These are phyloP conservation scores for Epizoanthus rinbou DNA, from an alignment of 92 coral and sea anemone genomes.

Conservation along the genomic window DNA sequence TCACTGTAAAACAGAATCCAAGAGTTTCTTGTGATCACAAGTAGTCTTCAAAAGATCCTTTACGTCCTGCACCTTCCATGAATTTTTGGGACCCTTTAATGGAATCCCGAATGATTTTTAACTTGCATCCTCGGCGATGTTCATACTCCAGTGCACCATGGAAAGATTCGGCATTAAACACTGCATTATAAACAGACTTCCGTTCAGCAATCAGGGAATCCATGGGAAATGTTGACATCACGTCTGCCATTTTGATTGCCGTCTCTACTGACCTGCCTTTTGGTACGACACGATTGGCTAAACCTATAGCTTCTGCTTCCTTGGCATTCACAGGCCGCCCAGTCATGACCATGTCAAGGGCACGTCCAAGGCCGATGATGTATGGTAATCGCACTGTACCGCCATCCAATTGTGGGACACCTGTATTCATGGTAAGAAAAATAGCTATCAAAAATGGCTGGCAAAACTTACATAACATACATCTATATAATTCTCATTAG, in stretches of 20 bases:
- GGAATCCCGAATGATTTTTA: slow-evolving; percentile 64
- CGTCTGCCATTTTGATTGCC: slow-evolving; percentile 67
- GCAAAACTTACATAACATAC: too few relatives aligned
- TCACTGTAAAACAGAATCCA: neutral
- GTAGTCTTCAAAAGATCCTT: slow-evolving; percentile 85
- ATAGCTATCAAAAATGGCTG: too few relatives aligned
- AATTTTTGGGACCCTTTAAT: slow-evolving; percentile 80
- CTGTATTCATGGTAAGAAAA: slow-evolving; percentile 25
- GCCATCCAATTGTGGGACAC: slow-evolving; percentile 89
- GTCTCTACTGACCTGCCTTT: slow-evolving; percentile 75
- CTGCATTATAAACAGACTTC: slow-evolving; percentile 76
- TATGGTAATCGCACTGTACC: slow-evolving; percentile 88
- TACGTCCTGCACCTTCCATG: slow-evolving; percentile 79
- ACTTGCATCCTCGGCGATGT: slow-evolving; percentile 65
- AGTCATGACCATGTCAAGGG: slow-evolving; percentile 86
- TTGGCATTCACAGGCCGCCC: slow-evolving; percentile 85
- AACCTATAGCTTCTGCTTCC: slow-evolving; percentile 79
- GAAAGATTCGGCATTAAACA: slow-evolving; percentile 79
- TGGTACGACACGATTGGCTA: slow-evolving; percentile 84
- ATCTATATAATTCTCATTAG: too few relatives aligned
- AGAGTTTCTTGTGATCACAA: neutral
- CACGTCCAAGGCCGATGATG: slow-evolving; percentile 89
- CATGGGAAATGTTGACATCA: slow-evolving; percentile 74
- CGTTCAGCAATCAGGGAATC: slow-evolving; percentile 79
- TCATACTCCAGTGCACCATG: slow-evolving; percentile 85